phyloP scores from a whole-genome alignment of 2,888 invertebrate genomes.

The Macaria notata region DNA sequence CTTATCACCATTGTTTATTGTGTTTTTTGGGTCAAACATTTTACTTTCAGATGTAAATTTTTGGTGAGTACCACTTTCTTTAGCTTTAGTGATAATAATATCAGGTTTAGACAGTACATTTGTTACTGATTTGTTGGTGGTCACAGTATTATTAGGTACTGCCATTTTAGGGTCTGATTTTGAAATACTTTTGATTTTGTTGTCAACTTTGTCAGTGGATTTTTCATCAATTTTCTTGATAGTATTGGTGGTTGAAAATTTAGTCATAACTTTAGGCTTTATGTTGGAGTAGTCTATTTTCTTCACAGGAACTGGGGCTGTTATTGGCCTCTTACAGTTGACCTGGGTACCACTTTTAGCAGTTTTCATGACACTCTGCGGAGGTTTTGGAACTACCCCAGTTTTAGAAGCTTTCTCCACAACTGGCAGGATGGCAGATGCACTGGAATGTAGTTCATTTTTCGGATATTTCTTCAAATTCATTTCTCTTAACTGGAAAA shows the following conservation, averaged over 20 bases:
- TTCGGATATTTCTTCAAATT: slow-evolving; percentile 65
- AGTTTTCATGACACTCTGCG: background rate
- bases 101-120: slow-evolving; percentile 5
- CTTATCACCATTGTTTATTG: background rate
- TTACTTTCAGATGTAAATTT: background rate
- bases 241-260: slow-evolving; percentile 7
- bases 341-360: slow-evolving; percentile 44
- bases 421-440: slow-evolving; percentile 21
- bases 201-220: background rate
- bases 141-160: background rate
- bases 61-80: background rate
- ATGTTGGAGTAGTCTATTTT: slow-evolving; percentile 9
- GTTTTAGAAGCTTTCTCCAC: slow-evolving; percentile 11
- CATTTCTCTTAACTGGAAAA: slow-evolving; percentile 60
- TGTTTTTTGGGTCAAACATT: background rate
- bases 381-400: slow-evolving; percentile 6
- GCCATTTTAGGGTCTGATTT: background rate
- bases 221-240: background rate
- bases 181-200: too few relatives aligned
- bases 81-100: slow-evolving; percentile 3
- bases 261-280: slow-evolving; percentile 6
- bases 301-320: slow-evolving; percentile 33
- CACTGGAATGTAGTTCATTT: slow-evolving; percentile 23
- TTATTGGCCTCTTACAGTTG: slow-evolving; percentile 42
- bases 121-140: too few relatives aligned